Evolutionary conservation across 2,797 vertebrate species (phyloP).

Genomic region (Pipistrellus pipistrellus): DNA sequence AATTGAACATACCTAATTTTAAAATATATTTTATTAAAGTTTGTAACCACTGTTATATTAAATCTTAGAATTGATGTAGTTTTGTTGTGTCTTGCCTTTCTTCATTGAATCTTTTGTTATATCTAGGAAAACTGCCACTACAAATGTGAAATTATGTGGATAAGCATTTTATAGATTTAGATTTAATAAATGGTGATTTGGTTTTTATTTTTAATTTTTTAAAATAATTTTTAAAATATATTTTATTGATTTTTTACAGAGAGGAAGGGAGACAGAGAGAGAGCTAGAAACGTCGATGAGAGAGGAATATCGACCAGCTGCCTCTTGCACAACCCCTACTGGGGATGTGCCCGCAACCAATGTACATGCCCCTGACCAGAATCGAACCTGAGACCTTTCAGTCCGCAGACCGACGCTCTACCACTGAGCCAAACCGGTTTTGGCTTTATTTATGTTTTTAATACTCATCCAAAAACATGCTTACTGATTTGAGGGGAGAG

Average conservation of each 20-base stretch:
- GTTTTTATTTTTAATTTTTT: neutral
- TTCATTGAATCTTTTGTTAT: neutral
- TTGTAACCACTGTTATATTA: neutral
- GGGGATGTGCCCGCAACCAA: too few species aligned
- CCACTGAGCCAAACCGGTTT: too few species aligned
- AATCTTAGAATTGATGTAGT: neutral
- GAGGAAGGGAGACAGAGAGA: too few species aligned
- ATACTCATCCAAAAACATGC: neutral
- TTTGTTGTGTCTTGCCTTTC: neutral
- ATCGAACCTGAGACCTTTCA: too few species aligned
- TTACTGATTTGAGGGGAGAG: neutral
- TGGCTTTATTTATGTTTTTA: neutral
- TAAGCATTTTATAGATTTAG: neutral
- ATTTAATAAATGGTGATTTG: neutral
- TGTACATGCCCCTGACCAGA: too few species aligned
- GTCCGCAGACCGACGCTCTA: too few species aligned
- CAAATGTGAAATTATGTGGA: neutral
- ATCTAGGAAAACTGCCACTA: neutral
- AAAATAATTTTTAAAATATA: too few species aligned
- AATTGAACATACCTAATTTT: constrained; percentile 15
- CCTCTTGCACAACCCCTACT: too few species aligned
- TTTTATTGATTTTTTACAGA: too few species aligned
- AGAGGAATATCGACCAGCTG: too few species aligned
- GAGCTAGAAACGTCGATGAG: too few species aligned
- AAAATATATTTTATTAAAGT: neutral